Evolutionary conservation across 2,113 vertebrate genomes (phyloP).

Genomic region (Paedocypris sp.): DNA sequence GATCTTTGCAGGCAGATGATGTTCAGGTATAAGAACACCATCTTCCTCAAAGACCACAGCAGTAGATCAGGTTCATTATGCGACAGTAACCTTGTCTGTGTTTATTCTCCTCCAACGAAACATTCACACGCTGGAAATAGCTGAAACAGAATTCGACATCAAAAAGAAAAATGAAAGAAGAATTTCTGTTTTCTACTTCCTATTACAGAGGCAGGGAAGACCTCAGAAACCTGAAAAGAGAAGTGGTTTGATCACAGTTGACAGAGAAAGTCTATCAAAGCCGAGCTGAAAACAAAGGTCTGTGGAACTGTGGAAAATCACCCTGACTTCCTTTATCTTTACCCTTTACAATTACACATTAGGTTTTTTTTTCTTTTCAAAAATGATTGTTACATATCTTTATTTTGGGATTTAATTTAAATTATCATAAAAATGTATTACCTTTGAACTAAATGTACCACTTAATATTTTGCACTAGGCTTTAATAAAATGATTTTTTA

Average conservation of each 20-base stretch:
- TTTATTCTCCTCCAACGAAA: not conserved
- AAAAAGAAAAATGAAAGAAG: slow-evolving; percentile 14
- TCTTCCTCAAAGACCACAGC: not conserved
- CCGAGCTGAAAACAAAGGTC: not conserved
- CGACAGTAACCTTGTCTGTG: not conserved
- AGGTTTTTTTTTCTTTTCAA: not conserved
- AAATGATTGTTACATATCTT: too few species aligned
- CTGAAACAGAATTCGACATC: slow-evolving; percentile 30
- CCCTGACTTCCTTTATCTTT: not conserved
- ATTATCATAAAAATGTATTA: too few species aligned
- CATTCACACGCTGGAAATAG: slow-evolving; percentile 1
- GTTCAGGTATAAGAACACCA: not conserved
- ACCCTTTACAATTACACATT: too few species aligned
- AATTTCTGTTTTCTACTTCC: not conserved
- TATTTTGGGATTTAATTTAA: too few species aligned
- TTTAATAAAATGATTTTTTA: too few species aligned
- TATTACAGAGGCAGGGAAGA: slow-evolving; percentile 10
- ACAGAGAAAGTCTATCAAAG: slow-evolving; percentile 14
- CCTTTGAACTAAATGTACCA: too few species aligned
- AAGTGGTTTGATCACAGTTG: slow-evolving; percentile 18
- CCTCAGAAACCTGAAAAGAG: slow-evolving; percentile 3
- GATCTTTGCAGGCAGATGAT: not conserved
- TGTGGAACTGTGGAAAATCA: not conserved
- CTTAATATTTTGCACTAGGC: too few species aligned
- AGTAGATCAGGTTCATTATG: not conserved